phyloP scores from a whole-genome alignment of 2,797 vertebrate genomes.

The Trachops cirrhosus region DNA sequence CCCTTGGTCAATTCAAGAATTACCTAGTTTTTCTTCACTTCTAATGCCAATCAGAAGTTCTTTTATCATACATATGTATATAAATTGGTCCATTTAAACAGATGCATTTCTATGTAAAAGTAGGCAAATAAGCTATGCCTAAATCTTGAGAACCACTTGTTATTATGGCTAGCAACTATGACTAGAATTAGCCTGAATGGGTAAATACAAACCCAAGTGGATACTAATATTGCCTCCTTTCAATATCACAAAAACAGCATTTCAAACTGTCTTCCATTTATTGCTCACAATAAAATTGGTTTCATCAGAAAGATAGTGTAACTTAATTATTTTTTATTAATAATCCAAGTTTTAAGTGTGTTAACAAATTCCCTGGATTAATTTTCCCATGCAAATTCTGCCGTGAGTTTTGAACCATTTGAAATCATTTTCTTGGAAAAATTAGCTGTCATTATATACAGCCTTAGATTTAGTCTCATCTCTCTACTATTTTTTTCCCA shows the following conservation, averaged over 20 bases:
- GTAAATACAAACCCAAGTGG: slow-evolving; percentile 15
- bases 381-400: background rate
- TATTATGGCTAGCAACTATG: slow-evolving; percentile 30
- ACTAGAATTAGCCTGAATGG: background rate
- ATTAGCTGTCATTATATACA: background rate
- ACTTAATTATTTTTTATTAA: slow-evolving; percentile 43
- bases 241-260: slow-evolving; percentile 10
- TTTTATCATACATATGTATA: background rate
- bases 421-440: slow-evolving; percentile 16
- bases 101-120: background rate
- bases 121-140: background rate
- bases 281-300: background rate
- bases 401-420: background rate
- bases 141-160: slow-evolving; percentile 37
- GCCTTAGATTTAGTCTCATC: background rate
- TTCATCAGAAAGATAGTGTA: background rate
- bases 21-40: slow-evolving; percentile 5
- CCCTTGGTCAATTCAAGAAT: background rate
- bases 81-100: slow-evolving; percentile 16
- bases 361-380: background rate
- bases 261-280: slow-evolving; percentile 25
- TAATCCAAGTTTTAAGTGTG: slow-evolving; percentile 10
- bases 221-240: background rate
- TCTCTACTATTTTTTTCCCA: background rate
- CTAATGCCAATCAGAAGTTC: slow-evolving; percentile 3